Evolutionary conservation across 2,888 invertebrate genomes (phyloP).

Genomic region (Torymus aiolomorphi): DNA sequence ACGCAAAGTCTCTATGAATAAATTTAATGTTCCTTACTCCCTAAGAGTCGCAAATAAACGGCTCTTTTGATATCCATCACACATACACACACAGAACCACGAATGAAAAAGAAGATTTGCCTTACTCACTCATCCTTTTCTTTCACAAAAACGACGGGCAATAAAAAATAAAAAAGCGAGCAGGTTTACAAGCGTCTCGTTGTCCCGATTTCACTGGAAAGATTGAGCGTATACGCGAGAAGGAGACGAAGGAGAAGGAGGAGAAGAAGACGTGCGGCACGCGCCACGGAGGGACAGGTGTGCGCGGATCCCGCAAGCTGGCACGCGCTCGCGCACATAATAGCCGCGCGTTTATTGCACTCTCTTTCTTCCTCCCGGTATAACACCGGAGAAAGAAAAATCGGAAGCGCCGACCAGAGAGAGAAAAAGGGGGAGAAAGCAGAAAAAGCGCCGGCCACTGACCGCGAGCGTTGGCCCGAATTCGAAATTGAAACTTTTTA

Average conservation of each 20-base stretch:
- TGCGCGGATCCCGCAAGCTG: conserved; percentile 31
- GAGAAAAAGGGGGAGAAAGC: neutral
- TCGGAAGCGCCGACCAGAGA: neutral
- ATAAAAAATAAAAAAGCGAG: no score
- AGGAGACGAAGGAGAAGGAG: neutral
- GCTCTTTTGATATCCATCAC: no score
- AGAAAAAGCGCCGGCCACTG: neutral
- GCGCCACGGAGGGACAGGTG: conserved; percentile 39
- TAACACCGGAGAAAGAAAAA: conserved; percentile 2
- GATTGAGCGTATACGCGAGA: neutral
- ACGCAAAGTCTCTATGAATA: no score
- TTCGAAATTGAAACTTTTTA: conserved; percentile 27
- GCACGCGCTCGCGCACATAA: conserved; percentile 16
- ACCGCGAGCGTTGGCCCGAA: neutral
- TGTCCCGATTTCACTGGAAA: conserved; percentile 13
- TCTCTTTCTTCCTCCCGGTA: neutral
- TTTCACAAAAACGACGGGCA: no score
- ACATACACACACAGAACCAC: no score
- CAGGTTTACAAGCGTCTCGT: no score
- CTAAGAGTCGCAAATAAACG: no score
- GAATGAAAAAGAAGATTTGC: no score
- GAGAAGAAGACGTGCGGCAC: neutral
- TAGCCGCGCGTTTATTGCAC: conserved; percentile 38
- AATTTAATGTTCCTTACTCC: no score
- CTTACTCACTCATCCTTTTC: no score